phyloP scores from a whole-genome alignment of 2,888 invertebrate genomes.

The Oasisia sp. region DNA sequence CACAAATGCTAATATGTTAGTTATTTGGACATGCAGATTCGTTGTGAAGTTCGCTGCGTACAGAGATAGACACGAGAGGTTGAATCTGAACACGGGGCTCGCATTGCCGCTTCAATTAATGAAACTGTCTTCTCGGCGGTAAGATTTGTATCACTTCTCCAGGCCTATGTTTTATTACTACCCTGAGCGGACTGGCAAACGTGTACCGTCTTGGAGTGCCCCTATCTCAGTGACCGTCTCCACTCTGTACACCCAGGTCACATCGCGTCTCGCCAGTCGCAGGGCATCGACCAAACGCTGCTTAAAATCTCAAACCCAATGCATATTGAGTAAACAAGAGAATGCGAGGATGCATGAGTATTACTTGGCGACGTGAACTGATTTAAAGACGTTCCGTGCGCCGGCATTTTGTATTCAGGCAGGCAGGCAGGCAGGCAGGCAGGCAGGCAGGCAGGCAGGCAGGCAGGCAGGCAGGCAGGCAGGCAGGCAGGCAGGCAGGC shows the following conservation, averaged over 20 bases:
- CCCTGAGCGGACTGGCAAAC: background rate
- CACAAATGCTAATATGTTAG: background rate
- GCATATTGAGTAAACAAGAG: background rate
- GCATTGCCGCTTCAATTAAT: background rate
- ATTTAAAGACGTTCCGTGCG: background rate
- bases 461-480: constrained; percentile 17
- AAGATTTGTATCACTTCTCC: background rate
- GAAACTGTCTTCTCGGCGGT: background rate
- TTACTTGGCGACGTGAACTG: background rate
- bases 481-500: constrained; percentile 17
- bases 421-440: constrained; percentile 17
- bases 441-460: constrained; percentile 17
- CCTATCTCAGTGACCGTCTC: background rate
- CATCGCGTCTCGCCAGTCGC: background rate
- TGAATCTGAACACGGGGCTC: background rate
- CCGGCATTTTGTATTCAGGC: background rate
- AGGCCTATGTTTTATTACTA: background rate
- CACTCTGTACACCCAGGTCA: background rate
- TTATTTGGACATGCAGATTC: background rate
- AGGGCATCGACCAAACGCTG: background rate
- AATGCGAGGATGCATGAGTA: background rate
- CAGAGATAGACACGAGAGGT: background rate
- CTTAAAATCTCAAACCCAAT: constrained; percentile 1
- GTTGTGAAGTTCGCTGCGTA: background rate
- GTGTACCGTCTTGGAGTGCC: background rate